These are phyloP conservation scores for Gopherus flavomarginatus DNA, from an alignment of 2,113 vertebrate genomes.

Conservation along the genomic window DNA sequence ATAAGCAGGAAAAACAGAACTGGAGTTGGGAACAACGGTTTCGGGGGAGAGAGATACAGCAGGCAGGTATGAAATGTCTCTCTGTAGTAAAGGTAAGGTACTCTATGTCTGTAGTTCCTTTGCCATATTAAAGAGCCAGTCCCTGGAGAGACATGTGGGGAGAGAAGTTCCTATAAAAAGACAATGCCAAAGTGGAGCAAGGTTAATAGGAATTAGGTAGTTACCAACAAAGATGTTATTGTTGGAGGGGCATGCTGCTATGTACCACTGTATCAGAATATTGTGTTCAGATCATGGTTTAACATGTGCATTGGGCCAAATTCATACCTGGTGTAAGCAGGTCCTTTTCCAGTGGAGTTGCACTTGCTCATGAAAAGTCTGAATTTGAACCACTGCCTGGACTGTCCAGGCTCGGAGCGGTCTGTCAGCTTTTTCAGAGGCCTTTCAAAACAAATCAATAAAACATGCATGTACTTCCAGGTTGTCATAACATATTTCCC, in stretches of 20 bases:
- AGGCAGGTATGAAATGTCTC: background rate
- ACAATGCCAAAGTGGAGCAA: background rate
- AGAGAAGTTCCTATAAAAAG: background rate
- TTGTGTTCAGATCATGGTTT: background rate
- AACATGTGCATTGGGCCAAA: background rate
- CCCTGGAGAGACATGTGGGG: background rate
- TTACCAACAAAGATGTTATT: background rate
- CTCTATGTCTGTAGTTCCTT: background rate
- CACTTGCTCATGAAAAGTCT: background rate
- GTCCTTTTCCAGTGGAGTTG: background rate
- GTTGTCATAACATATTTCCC: background rate
- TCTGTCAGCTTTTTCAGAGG: background rate
- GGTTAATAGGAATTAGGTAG: background rate
- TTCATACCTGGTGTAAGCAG: background rate
- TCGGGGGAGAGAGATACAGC: too few relatives aligned
- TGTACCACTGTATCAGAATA: background rate
- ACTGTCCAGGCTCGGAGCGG: background rate
- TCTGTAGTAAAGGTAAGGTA: too few relatives aligned
- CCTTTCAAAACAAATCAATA: background rate
- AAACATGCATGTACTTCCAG: background rate
- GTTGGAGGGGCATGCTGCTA: background rate
- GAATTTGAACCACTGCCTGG: background rate
- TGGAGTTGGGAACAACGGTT: background rate
- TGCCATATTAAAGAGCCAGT: background rate
- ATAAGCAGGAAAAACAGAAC: background rate